A percentile compares a stretch with the other conserved stretches of the same genome.
Conservation (phyloP, 2,888 invertebrate genomes). For the Hypomecis punctinalis region DNA sequence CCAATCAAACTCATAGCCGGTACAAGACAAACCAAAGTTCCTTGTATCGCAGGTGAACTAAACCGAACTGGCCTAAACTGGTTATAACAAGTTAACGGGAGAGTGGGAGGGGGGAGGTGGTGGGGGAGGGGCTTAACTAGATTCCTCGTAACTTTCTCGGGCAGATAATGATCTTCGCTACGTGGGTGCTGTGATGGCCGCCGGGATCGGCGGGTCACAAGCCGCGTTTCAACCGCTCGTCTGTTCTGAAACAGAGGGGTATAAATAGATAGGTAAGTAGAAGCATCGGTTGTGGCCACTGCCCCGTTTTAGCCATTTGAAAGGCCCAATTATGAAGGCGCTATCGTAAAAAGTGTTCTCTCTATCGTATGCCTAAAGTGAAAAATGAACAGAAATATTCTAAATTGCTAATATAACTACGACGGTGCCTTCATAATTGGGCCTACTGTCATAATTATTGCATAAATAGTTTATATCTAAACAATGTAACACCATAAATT, state of each 20-base stretch:
- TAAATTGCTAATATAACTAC: too few relatives aligned
- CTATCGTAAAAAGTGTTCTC: too few relatives aligned
- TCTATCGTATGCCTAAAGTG: too few relatives aligned
- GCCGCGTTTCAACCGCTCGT: conserved; percentile 50
- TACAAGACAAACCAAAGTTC: conserved; percentile 66
- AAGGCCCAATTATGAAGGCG: too few relatives aligned
- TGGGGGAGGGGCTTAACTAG: conserved; percentile 68
- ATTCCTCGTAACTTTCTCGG: conserved; percentile 82
- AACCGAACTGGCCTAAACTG: conserved; percentile 79
- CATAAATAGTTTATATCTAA: too few relatives aligned
- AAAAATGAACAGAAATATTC: too few relatives aligned
- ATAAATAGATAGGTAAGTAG: too few relatives aligned
- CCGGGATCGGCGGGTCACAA: conserved; percentile 29
- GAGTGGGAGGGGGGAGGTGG: conserved; percentile 46
- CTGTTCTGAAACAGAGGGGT: neutral
- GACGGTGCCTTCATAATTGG: too few relatives aligned
- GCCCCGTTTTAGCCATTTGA: too few relatives aligned
- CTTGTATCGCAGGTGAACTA: conserved; percentile 80
- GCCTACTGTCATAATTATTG: too few relatives aligned
- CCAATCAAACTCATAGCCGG: conserved; percentile 41
- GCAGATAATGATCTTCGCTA: conserved; percentile 83
- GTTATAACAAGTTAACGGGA: conserved; percentile 80
- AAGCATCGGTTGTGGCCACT: too few relatives aligned
- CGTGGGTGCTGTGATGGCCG: conserved; percentile 69
- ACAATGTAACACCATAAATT: too few relatives aligned